Conservation (phyloP, 1,140 invertebrate genomes). For the Magallana gigas region DNA sequence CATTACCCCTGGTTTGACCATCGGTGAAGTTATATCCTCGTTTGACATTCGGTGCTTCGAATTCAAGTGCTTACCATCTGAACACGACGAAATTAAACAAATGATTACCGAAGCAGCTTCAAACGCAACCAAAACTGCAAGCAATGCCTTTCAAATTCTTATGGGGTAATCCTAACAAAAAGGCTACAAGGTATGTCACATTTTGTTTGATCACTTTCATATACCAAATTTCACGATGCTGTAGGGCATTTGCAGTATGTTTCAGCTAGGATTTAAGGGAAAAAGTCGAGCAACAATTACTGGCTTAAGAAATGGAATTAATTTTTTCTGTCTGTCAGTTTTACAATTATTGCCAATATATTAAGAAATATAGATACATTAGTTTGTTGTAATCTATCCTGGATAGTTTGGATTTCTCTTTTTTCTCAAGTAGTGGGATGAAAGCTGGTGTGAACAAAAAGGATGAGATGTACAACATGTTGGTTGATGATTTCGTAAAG, state of each 20-base stretch:
- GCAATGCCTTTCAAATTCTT: conserved; percentile 8
- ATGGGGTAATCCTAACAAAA: conserved; percentile 13
- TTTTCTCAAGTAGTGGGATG: neutral
- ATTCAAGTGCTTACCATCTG: neutral
- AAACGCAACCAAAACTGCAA: neutral
- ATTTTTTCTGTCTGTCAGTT: neutral
- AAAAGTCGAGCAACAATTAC: too few species aligned
- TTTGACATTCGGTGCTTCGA: neutral
- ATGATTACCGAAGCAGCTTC: neutral
- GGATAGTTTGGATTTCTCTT: neutral
- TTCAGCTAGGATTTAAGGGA: neutral
- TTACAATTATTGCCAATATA: neutral
- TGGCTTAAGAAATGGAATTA: too few species aligned
- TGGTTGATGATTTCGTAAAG: neutral
- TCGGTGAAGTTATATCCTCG: neutral
- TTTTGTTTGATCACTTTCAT: neutral
- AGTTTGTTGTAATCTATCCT: neutral
- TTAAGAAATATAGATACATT: neutral
- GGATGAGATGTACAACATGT: neutral
- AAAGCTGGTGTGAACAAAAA: neutral
- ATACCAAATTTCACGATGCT: neutral
- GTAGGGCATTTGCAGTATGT: neutral
- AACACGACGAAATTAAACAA: neutral
- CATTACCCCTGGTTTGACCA: neutral
- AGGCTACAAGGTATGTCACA: neutral